Evolutionary conservation across 2,888 invertebrate genomes (phyloP).

Genomic region (Aleiodes testaceus): DNA sequence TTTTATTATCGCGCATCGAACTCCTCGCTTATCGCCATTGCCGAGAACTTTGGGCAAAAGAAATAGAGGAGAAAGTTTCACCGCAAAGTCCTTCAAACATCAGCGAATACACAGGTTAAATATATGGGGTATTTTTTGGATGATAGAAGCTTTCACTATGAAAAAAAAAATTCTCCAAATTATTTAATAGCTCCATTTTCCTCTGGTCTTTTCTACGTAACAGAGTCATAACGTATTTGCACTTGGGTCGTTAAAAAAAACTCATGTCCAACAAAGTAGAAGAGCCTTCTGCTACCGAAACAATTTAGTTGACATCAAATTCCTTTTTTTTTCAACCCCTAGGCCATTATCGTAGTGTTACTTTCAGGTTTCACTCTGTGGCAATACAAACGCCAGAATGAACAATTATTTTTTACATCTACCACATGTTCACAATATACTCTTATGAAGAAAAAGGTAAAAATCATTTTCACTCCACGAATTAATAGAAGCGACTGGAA

Average conservation of each 20-base stretch:
- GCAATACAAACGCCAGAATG: constrained; percentile 22
- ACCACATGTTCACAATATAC: constrained; percentile 13
- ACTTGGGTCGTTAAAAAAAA: constrained; percentile 16
- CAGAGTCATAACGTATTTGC: constrained; percentile 26
- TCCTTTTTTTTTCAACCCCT: background rate
- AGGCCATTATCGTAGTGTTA: constrained; percentile 20
- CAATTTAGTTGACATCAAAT: background rate
- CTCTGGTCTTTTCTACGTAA: background rate
- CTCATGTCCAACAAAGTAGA: background rate
- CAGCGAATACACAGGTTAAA: background rate
- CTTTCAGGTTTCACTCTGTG: background rate
- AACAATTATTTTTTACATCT: constrained; percentile 26
- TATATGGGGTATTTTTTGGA: background rate
- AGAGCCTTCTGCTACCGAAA: constrained; percentile 1
- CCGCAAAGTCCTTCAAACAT: constrained; percentile 1
- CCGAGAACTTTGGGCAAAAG: constrained; percentile 12
- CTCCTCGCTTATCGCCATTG: constrained; percentile 32
- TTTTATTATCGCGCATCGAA: constrained; percentile 35
- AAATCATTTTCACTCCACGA: too few relatives aligned
- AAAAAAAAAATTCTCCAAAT: too few relatives aligned
- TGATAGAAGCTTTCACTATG: too few relatives aligned
- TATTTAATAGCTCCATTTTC: too few relatives aligned
- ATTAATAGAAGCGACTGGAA: too few relatives aligned
- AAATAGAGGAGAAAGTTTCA: constrained; percentile 1
- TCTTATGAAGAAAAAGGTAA: background rate